Conservation (phyloP, 2,113 vertebrate genomes). For the Paracyprichromis sp. region DNA sequence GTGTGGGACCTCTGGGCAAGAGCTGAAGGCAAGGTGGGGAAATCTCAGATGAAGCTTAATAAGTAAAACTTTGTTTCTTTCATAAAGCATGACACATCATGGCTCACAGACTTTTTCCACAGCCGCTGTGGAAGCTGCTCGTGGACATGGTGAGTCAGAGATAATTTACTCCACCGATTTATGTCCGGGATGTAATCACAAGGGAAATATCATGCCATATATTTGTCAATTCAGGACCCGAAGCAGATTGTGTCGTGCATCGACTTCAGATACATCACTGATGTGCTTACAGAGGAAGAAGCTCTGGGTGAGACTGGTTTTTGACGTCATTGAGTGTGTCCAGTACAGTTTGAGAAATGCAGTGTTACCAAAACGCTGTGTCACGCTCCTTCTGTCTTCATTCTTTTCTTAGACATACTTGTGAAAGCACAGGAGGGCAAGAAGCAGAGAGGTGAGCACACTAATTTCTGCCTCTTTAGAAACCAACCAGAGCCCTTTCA, state of each 20-base stretch:
- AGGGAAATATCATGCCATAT: neutral
- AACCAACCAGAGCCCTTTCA: neutral
- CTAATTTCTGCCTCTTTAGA: constrained; percentile 16
- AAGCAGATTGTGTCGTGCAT: constrained; percentile 72
- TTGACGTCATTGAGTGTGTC: neutral
- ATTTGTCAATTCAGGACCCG: constrained; percentile 57
- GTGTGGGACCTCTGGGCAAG: constrained; percentile 81
- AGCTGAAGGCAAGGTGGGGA: constrained; percentile 71
- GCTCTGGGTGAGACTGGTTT: constrained; percentile 63
- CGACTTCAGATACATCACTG: constrained; percentile 80
- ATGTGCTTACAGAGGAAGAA: constrained; percentile 73
- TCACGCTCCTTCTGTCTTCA: neutral
- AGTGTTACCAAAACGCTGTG: neutral
- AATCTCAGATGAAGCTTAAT: neutral
- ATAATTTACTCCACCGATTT: neutral
- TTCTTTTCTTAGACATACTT: constrained; percentile 65
- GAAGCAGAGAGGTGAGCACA: constrained; percentile 66
- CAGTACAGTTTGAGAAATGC: neutral
- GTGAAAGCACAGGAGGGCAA: constrained; percentile 65
- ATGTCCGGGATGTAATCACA: neutral
- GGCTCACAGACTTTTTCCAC: constrained; percentile 9
- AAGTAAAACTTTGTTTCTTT: neutral
- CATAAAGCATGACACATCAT: neutral
- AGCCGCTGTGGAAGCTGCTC: constrained; percentile 80
- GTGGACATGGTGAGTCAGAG: constrained; percentile 73